phyloP scores from a whole-genome alignment of 2,888 invertebrate genomes.

The Trisateles emortualis region DNA sequence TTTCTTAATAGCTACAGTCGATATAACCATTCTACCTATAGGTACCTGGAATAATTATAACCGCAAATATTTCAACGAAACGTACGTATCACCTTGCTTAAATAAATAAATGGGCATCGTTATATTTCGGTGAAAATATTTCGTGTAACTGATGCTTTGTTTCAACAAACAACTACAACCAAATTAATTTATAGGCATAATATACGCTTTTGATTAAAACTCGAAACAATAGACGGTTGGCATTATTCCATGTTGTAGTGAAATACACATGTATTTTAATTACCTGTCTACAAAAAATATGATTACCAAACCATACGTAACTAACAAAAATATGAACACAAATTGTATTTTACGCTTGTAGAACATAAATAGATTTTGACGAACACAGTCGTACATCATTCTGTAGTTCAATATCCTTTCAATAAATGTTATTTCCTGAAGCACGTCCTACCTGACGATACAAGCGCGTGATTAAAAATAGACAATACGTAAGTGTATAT shows the following conservation, averaged over 20 bases:
- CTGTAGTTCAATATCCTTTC: slow-evolving; percentile 42
- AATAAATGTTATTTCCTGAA: slow-evolving; percentile 30
- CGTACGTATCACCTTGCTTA: slow-evolving; percentile 54
- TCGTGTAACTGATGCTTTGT: slow-evolving; percentile 60
- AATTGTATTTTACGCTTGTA: slow-evolving; percentile 13
- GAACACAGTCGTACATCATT: slow-evolving; percentile 14
- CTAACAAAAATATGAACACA: slow-evolving; percentile 11
- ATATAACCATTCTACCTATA: too few relatives aligned
- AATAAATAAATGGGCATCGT: slow-evolving; percentile 68
- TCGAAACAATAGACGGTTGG: slow-evolving; percentile 58
- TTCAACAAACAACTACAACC: slow-evolving; percentile 55
- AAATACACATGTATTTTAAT: slow-evolving; percentile 18
- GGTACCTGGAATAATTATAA: slow-evolving; percentile 3
- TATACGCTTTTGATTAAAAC: slow-evolving; percentile 58
- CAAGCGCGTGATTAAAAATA: slow-evolving; percentile 36
- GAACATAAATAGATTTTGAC: slow-evolving; percentile 24
- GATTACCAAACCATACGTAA: slow-evolving; percentile 7
- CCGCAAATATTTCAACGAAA: slow-evolving; percentile 58
- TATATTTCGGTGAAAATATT: slow-evolving; percentile 74
- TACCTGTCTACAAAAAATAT: slow-evolving; percentile 1
- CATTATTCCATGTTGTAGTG: slow-evolving; percentile 49
- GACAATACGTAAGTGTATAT: slow-evolving; percentile 34
- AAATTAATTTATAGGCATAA: slow-evolving; percentile 61
- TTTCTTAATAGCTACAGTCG: too few relatives aligned
- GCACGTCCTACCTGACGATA: slow-evolving; percentile 22